These are phyloP conservation scores for Zosterops japonicus DNA, from an alignment of 2,113 vertebrate species.

Conservation along the genomic window DNA sequence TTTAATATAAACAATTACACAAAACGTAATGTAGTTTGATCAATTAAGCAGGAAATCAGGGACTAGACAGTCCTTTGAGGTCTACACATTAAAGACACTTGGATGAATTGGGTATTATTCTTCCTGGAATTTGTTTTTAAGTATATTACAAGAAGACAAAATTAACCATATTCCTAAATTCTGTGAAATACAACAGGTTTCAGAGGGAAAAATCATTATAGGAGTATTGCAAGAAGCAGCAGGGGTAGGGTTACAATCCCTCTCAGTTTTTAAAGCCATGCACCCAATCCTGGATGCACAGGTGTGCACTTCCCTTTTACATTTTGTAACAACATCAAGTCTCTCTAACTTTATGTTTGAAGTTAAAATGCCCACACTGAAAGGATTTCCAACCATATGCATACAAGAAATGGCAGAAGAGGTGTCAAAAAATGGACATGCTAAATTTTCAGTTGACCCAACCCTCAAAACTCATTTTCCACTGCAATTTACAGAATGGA, in stretches of 20 bases:
- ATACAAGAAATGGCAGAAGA: background rate
- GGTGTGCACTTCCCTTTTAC: background rate
- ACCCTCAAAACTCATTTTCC: background rate
- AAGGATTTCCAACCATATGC: background rate
- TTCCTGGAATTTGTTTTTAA: background rate
- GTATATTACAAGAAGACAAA: background rate
- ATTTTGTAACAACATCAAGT: too few species aligned
- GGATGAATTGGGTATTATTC: background rate
- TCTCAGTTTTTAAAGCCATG: background rate
- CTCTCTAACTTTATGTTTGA: background rate
- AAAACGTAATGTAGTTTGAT: background rate
- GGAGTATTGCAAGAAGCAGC: background rate
- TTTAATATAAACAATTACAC: background rate
- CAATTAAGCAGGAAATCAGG: background rate
- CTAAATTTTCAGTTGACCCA: background rate
- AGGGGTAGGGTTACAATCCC: background rate
- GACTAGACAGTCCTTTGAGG: background rate
- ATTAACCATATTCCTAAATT: background rate
- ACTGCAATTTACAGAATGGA: background rate
- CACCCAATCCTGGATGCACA: background rate
- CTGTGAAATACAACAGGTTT: background rate
- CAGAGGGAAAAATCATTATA: background rate
- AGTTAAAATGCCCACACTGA: background rate
- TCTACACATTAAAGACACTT: background rate
- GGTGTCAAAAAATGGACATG: background rate